Percentiles rank a stretch among this genome's conserved stretches.
These are phyloP conservation scores for Actinernus sp. DNA, from an alignment of 92 coral and sea anemone species.

Conservation along the genomic window DNA sequence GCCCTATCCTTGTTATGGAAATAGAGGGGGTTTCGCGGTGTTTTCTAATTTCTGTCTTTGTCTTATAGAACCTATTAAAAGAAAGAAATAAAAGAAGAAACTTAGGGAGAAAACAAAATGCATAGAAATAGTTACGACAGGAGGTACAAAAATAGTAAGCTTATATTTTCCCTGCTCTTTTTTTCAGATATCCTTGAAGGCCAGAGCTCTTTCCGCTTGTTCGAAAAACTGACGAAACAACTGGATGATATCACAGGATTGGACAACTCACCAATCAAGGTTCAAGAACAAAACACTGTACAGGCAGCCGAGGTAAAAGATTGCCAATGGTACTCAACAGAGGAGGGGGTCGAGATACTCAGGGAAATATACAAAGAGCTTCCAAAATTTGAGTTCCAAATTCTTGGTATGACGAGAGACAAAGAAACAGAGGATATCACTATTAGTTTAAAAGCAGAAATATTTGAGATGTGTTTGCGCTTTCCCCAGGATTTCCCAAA, in stretches of 20 bases:
- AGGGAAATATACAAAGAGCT: not conserved
- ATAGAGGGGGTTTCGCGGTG: no score
- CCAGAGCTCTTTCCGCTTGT: conserved; percentile 2
- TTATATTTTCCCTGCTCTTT: not conserved
- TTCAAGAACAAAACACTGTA: not conserved
- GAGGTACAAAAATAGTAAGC: no score
- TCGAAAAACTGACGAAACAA: not conserved
- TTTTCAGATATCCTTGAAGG: conserved; percentile 10
- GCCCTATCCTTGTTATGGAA: no score
- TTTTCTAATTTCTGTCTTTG: no score
- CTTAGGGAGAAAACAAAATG: no score
- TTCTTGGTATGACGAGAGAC: not conserved
- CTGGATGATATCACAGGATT: not conserved
- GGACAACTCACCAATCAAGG: not conserved
- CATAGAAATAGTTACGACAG: no score
- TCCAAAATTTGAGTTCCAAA: not conserved
- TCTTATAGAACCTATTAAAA: no score
- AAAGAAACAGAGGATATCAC: conserved; percentile 5
- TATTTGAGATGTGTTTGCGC: not conserved
- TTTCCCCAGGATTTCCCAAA: not conserved
- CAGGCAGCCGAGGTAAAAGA: conserved; percentile 1
- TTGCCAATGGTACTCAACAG: conserved; percentile 1
- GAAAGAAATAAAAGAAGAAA: no score
- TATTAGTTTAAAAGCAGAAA: not conserved
- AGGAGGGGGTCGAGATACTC: not conserved